Base-by-base conservation (phyloP, 2,888 invertebrate genomes). In the Agonopterix alstromeriana region DNA sequence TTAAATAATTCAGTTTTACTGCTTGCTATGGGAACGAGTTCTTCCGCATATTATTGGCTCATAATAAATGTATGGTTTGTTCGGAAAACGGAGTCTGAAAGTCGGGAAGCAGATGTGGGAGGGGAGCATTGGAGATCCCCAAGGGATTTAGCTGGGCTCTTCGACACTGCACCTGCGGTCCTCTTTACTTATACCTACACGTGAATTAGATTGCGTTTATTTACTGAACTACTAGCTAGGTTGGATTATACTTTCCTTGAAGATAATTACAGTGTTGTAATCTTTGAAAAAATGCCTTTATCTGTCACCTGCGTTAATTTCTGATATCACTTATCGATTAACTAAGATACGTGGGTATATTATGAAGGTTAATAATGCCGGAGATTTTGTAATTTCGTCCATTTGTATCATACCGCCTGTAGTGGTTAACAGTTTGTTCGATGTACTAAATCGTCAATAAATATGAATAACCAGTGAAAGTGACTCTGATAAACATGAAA, bases 231-330 rank as follows among this genome's bases (percentile, higher is more conserved):
- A n/a, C n/a, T 38, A 9, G 10, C 38, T 38, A 10, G 38, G 27
- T 27, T 27, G 27, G 38, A n/a, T n/a, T 38, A 38, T 38, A 38
- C 9, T 9, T 38, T 38, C 1, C 38, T 9, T 38, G 9, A 38
- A 38, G 38, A 9, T 38, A n/a, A 38, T 38, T 38, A 46, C 36
- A 47, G n/a, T 38, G 38, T n/a, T 38, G 38, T 38, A 38, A 42
- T 12, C 42, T 42, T 8, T 42, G 42, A 11, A 10, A 52, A 49
- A 45, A 48, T 52, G 40, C 48, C 27, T 54, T 69, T 75, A 82
- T 80, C 79, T 55, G 47, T 59, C 79, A 82, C 82, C 81, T 82
- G 81, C 69, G 61, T 65, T 69, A 67, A 68, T 70, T 74, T 66
- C 49, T 56, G 77, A 82, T 83, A 82, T 50, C 51, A 12, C 27